Evolutionary conservation across 2,797 vertebrate genomes (phyloP).

Genomic region (Eurystomus glaucurus): DNA sequence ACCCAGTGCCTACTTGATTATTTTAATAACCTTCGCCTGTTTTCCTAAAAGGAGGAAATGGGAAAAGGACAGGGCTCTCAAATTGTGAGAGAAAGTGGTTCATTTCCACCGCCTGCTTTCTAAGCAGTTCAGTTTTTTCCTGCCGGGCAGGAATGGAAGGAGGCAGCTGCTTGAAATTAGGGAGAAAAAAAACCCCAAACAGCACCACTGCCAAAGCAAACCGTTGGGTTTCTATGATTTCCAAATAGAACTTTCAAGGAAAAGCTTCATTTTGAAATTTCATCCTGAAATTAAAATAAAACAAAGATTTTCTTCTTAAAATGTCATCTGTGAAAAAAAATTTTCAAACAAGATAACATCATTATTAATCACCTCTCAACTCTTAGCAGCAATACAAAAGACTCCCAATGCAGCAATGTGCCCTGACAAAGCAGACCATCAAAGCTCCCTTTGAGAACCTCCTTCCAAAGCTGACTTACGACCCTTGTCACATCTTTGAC

Average conservation of each 20-base stretch:
- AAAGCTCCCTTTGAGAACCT: background rate
- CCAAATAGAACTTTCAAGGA: background rate
- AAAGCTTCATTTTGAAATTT: background rate
- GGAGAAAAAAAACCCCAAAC: accelerated
- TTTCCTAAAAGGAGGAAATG: slow-evolving; percentile 2
- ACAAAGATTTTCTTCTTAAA: background rate
- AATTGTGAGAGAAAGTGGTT: background rate
- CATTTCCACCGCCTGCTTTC: background rate
- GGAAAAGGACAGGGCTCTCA: background rate
- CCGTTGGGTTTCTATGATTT: background rate
- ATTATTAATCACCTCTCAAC: slow-evolving; percentile 6
- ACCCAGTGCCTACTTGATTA: background rate
- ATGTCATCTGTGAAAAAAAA: background rate
- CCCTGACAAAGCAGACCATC: background rate
- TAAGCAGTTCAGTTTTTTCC: background rate
- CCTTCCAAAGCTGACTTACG: background rate
- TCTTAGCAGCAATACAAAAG: slow-evolving; percentile 43
- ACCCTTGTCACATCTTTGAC: background rate
- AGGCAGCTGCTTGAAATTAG: background rate
- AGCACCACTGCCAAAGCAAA: background rate
- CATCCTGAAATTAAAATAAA: background rate
- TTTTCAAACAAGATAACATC: background rate
- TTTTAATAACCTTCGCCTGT: background rate
- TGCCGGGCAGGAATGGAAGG: background rate
- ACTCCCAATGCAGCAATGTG: slow-evolving; percentile 10